Evolutionary conservation across 1,140 invertebrate species (phyloP).

Genomic region (Xylocopa sonorina): DNA sequence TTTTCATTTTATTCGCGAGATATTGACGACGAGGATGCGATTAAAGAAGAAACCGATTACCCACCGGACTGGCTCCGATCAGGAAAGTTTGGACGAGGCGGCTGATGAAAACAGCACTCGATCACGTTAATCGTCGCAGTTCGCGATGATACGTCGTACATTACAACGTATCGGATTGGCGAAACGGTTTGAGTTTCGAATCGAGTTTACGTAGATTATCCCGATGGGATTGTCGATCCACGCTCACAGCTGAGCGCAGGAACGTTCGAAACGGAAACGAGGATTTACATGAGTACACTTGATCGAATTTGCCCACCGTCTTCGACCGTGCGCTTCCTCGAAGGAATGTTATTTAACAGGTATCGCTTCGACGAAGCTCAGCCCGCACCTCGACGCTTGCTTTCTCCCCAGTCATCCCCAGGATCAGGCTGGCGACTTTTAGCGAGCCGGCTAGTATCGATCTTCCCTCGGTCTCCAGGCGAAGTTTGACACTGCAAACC

Average conservation of each 20-base stretch:
- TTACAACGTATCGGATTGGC: conserved; percentile 13
- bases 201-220: conserved; percentile 57
- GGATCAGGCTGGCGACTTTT: conserved; percentile 42
- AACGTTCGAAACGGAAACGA: conserved; percentile 50
- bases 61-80: fast-evolving
- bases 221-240: conserved; percentile 47
- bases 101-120: background rate
- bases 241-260: conserved; percentile 22
- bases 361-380: conserved; percentile 27
- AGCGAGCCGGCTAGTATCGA: conserved; percentile 62
- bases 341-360: conserved; percentile 46
- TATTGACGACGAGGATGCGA: no score
- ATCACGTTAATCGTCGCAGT: conserved; percentile 34
- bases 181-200: conserved; percentile 17
- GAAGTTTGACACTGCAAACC: conserved; percentile 79
- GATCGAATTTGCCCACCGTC: conserved; percentile 52
- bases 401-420: conserved; percentile 17
- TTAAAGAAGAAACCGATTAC: no score
- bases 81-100: no score
- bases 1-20: no score
- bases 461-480: conserved; percentile 43
- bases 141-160: conserved; percentile 24
- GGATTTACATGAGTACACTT: conserved; percentile 50
- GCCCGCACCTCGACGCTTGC: background rate
- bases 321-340: conserved; percentile 16